Conservation (phyloP, 2,113 vertebrate genomes). For the Thamnaconus septentrionalis region DNA sequence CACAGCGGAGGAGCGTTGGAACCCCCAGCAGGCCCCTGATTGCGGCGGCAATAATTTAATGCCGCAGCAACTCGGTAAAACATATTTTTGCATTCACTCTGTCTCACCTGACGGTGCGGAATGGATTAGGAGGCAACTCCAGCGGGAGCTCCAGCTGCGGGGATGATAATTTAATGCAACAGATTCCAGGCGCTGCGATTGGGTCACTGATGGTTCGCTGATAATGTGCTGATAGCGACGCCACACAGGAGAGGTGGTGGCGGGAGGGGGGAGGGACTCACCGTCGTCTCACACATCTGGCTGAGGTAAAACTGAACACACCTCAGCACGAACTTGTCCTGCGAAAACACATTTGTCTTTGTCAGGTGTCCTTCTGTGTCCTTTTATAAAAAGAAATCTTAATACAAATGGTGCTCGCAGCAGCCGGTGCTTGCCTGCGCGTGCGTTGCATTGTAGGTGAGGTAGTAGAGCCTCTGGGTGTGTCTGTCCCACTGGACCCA, state of each 20-base stretch:
- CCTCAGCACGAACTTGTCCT: constrained; percentile 84
- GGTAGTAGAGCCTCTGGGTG: constrained; percentile 88
- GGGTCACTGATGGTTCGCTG: not conserved
- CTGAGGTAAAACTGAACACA: constrained; percentile 88
- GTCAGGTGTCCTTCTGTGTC: not conserved
- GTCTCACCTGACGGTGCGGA: constrained; percentile 68
- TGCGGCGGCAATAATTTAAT: not conserved
- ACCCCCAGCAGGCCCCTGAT: not conserved
- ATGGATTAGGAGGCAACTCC: constrained; percentile 60
- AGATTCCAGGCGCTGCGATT: not conserved
- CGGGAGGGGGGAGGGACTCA: constrained; percentile 63
- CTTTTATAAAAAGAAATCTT: not conserved
- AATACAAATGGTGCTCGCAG: not conserved
- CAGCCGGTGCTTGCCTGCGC: not conserved
- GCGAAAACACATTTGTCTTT: not conserved
- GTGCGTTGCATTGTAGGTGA: constrained; percentile 79
- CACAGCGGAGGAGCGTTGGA: not conserved
- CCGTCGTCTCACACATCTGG: constrained; percentile 82
- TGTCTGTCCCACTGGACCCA: constrained; percentile 93
- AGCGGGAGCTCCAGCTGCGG: constrained; percentile 73
- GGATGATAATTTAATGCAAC: constrained; percentile 9
- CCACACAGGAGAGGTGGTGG: not conserved
- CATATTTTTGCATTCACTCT: not conserved
- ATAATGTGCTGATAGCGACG: not conserved
- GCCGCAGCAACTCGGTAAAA: not conserved